phyloP scores from a whole-genome alignment of 2,888 invertebrate genomes.

The Epirrhoe tristata region DNA sequence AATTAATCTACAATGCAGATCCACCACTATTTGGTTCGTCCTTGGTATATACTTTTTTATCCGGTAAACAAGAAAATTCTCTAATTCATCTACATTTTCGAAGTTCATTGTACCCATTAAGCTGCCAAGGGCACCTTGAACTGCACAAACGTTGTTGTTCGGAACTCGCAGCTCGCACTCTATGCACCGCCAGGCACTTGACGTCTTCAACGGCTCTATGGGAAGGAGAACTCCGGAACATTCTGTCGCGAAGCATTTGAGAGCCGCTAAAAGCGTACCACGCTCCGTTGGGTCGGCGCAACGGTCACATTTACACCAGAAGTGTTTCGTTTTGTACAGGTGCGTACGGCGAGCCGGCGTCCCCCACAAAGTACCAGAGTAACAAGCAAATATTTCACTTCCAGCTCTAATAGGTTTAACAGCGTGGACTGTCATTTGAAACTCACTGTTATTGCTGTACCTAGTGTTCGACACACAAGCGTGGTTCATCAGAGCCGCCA shows the following conservation, averaged over 20 bases:
- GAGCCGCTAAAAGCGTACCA: constrained; percentile 85
- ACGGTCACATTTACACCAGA: constrained; percentile 87
- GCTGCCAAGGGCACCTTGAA: constrained; percentile 83
- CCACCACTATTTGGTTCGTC: constrained; percentile 86
- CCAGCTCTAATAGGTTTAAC: constrained; percentile 85
- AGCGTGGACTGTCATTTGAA: constrained; percentile 86
- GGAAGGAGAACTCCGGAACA: constrained; percentile 86
- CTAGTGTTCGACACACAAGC: constrained; percentile 88
- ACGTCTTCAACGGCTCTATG: constrained; percentile 80
- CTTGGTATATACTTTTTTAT: constrained; percentile 83
- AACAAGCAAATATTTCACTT: constrained; percentile 88
- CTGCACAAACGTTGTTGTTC: constrained; percentile 77
- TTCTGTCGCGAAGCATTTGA: constrained; percentile 82
- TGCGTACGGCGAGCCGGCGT: constrained; percentile 87
- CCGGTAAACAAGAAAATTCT: constrained; percentile 83
- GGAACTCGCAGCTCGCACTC: constrained; percentile 80
- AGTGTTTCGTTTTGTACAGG: constrained; percentile 88
- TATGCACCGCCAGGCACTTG: constrained; percentile 86
- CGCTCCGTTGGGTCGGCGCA: constrained; percentile 89
- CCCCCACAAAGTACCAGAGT: constrained; percentile 88
- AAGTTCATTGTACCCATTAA: constrained; percentile 81
- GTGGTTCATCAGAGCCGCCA: constrained; percentile 89
- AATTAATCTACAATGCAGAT: constrained; percentile 87
- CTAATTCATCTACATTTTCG: constrained; percentile 80
- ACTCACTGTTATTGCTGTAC: constrained; percentile 85